Conservation (phyloP, 1,140 invertebrate species). For the Bombus pyrosoma region DNA sequence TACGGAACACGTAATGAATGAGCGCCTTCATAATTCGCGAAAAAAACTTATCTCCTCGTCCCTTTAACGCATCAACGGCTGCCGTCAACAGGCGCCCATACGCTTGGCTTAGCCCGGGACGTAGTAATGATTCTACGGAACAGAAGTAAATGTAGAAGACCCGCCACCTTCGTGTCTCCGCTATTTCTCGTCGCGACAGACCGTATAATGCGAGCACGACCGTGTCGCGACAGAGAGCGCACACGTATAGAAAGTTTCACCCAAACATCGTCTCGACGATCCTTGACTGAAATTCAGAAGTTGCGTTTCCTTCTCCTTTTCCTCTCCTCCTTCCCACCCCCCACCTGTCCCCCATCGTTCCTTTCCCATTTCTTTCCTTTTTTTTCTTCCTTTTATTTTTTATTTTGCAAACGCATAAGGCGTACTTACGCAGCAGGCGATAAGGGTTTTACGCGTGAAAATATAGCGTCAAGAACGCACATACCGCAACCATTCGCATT, state of each 20-base stretch:
- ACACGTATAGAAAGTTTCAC: constrained; percentile 21
- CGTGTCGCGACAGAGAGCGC: constrained; percentile 29
- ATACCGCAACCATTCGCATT: neutral
- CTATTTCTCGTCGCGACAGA: constrained; percentile 64
- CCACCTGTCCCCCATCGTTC: too few relatives aligned
- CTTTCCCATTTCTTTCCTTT: neutral
- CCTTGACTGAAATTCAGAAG: constrained; percentile 52
- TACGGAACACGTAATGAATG: constrained; percentile 66
- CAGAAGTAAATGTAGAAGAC: constrained; percentile 62
- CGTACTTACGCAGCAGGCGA: constrained; percentile 33
- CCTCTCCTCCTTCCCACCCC: neutral
- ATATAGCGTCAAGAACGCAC: neutral
- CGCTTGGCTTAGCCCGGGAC: constrained; percentile 64
- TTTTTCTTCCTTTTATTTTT: neutral
- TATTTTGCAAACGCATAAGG: constrained; percentile 27
- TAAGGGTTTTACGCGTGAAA: constrained; percentile 44
- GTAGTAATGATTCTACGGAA: constrained; percentile 61
- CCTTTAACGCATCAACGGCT: constrained; percentile 60
- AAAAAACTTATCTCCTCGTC: constrained; percentile 58
- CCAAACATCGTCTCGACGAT: constrained; percentile 54
- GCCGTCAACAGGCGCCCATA: constrained; percentile 54
- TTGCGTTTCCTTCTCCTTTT: constrained; percentile 9
- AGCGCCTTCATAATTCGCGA: constrained; percentile 58
- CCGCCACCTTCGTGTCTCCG: constrained; percentile 54
- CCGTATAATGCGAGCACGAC: constrained; percentile 53